A percentile compares a stretch with the other conserved stretches of the same genome.
These are phyloP conservation scores for Lysiphlebus fabarum DNA, from an alignment of 1,140 invertebrate species.

Conservation along the genomic window DNA sequence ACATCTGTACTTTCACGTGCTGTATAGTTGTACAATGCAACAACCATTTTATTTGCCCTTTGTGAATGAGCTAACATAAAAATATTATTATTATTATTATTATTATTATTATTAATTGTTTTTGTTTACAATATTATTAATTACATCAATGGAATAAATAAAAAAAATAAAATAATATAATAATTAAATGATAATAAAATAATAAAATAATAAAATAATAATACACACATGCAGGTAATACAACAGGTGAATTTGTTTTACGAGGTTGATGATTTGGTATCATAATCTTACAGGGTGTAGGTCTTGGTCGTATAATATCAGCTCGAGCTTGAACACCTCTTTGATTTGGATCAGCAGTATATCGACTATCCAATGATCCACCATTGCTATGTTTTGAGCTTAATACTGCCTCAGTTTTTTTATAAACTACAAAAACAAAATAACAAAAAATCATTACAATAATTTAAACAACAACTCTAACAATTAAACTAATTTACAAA, in stretches of 20 bases:
- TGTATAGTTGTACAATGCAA: slow-evolving; percentile 88
- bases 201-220: slow-evolving; percentile 18
- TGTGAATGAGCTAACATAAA: slow-evolving; percentile 41
- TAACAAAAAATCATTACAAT: slow-evolving; percentile 23
- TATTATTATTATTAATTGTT: background rate
- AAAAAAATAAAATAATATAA: background rate
- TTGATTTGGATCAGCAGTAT: slow-evolving; percentile 76
- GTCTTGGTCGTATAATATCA: slow-evolving; percentile 70
- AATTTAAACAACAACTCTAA: too few species aligned
- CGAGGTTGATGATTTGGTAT: slow-evolving; percentile 46
- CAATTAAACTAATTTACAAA: too few species aligned
- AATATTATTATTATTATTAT: slow-evolving; percentile 8
- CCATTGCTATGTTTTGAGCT: slow-evolving; percentile 63
- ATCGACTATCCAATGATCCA: slow-evolving; percentile 66
- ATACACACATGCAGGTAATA: slow-evolving; percentile 55
- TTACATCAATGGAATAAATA: slow-evolving; percentile 16
- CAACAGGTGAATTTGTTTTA: slow-evolving; percentile 50
- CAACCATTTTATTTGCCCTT: slow-evolving; percentile 65
- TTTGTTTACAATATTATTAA: background rate
- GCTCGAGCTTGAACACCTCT: slow-evolving; percentile 61
- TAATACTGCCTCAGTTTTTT: slow-evolving; percentile 65
- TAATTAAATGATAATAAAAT: background rate
- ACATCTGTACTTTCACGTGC: slow-evolving; percentile 87
- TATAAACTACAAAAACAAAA: slow-evolving; percentile 55
- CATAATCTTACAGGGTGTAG: slow-evolving; percentile 65